phyloP scores from a whole-genome alignment of 1,140 invertebrate species.

The Archivesica marissinica region DNA sequence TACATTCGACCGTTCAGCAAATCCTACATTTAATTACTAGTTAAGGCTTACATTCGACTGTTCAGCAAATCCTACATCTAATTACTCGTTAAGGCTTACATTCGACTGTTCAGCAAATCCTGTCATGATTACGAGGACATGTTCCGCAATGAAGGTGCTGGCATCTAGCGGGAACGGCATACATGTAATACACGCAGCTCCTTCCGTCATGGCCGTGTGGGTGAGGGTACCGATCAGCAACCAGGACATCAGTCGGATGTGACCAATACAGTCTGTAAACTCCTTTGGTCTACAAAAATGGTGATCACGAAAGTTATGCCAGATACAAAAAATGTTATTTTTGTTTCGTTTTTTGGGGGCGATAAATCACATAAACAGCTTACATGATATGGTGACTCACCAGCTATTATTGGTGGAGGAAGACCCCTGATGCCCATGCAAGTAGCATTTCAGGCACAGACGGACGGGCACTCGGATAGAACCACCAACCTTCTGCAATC shows the following conservation, averaged over 20 bases:
- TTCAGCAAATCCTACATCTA: no score
- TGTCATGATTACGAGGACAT: conserved; percentile 96
- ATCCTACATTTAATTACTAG: no score
- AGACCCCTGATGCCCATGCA: no score
- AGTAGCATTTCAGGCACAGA: no score
- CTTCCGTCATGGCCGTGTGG: conserved; percentile 89
- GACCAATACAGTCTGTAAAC: conserved; percentile 97
- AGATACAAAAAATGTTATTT: neutral
- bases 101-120: conserved; percentile 99
- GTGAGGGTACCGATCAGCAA: conserved; percentile 96
- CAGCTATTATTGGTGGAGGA: no score
- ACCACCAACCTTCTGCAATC: no score
- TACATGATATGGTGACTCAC: no score
- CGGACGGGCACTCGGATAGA: no score
- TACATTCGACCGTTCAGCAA: no score
- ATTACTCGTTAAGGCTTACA: conserved; percentile 82
- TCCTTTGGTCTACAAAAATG: conserved; percentile 90
- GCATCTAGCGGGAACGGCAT: conserved; percentile 98
- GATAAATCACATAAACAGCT: neutral
- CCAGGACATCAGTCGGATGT: conserved; percentile 98
- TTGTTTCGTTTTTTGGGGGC: no score
- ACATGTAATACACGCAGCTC: conserved; percentile 85
- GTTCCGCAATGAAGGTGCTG: conserved; percentile 97
- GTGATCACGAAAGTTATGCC: neutral
- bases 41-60: no score